Base-by-base conservation (phyloP, 2,888 invertebrate species). In the Stratiomys singularior region DNA sequence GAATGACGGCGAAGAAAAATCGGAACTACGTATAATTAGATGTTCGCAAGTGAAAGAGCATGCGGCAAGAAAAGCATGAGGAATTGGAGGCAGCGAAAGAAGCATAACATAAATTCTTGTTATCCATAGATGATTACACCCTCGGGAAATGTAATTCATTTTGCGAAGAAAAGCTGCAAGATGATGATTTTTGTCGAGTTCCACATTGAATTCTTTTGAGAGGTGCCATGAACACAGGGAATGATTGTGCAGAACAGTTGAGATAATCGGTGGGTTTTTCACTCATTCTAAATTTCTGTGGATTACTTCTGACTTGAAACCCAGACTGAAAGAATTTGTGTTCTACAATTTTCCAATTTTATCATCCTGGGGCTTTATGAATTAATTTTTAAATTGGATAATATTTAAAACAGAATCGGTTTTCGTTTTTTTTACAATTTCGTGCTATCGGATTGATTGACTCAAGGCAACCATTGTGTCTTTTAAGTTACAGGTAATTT, bases 121-220 rank as follows among this genome's bases (percentile, higher is more conserved):
- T 79, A 78, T 79, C 77, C 79, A 71, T 79, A 78, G 79, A 78
- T 79, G 78, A 79, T 79, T 78, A 78, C 78, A 79, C 79, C 78
- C 78, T 78, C 77, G 79, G 77, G 79, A 79, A 78, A 79, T 78
- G 77, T 79, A 79, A 79, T 79, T 79, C 79, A 79, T 78, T 78
- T 79, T 78, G 76, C n/a, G 67, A 46, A 72, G 46, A 44, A 46
- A 60, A 66, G 71, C 37, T 58, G 37, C 58, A 30, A 77, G 52
- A 77, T 52, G 56, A 77, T 69, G 58, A 71, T 58, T 69, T 69
- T 69, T 71, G 58, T 58, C 52, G 69, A 44, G 67, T 52, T 76
- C 66, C 23, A 64, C 47, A 27, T 37, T 21, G 60, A 28, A 21
- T 58, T 71, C 1, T 47, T 69, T 69, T 69, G 18, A 13, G 46